These are phyloP conservation scores for Anastatus disparis DNA, from an alignment of 1,140 invertebrate genomes.

Conservation along the genomic window DNA sequence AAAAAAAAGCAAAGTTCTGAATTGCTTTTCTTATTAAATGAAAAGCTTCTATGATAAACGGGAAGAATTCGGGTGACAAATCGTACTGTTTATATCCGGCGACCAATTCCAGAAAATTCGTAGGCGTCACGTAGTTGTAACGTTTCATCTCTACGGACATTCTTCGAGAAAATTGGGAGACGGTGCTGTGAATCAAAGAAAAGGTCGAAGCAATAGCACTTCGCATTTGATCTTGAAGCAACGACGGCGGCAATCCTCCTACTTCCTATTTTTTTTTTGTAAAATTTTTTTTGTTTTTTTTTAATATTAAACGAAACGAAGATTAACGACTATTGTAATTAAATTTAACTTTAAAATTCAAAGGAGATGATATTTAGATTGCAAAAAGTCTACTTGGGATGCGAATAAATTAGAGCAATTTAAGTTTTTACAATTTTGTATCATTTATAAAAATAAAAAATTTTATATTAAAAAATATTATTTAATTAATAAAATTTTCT, in stretches of 20 bases:
- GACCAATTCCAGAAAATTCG: conserved; percentile 85
- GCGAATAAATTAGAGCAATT: too few relatives aligned
- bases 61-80: background rate
- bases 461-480: too few relatives aligned
- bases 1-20: background rate
- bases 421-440: too few relatives aligned
- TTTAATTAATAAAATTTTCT: too few relatives aligned
- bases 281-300: background rate
- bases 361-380: too few relatives aligned
- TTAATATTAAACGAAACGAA: background rate
- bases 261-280: background rate
- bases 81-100: conserved; percentile 81
- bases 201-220: conserved; percentile 77
- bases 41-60: background rate
- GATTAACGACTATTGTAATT: too few relatives aligned
- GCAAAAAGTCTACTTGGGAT: too few relatives aligned
- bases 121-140: conserved; percentile 88
- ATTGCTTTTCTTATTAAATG: background rate
- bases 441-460: too few relatives aligned
- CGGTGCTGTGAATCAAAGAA: conserved; percentile 81
- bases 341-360: too few relatives aligned
- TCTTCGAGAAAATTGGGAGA: conserved; percentile 73
- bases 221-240: conserved; percentile 70
- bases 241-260: conserved; percentile 39
- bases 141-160: conserved; percentile 82